These are phyloP conservation scores for Hyposoter didymator DNA, from an alignment of 2,888 invertebrate species.

Conservation along the genomic window DNA sequence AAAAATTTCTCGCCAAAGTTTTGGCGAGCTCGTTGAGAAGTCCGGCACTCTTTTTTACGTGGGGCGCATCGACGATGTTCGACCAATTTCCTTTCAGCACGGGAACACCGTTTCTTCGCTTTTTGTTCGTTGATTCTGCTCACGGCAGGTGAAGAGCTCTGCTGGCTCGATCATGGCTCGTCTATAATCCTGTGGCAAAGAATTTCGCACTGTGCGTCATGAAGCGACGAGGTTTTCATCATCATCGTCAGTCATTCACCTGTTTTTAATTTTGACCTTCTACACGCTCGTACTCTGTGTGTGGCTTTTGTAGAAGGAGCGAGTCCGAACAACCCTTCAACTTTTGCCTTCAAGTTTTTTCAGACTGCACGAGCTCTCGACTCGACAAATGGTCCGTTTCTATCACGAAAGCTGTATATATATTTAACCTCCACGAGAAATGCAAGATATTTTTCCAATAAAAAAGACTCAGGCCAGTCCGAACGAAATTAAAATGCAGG, in stretches of 20 bases:
- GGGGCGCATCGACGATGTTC: not conserved
- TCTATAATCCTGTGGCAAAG: slow-evolving; percentile 46
- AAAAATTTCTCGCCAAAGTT: too few species aligned
- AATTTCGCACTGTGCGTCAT: slow-evolving; percentile 43
- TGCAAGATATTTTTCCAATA: slow-evolving; percentile 16
- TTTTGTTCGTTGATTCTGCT: slow-evolving; percentile 28
- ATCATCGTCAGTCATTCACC: slow-evolving; percentile 32
- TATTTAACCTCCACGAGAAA: not conserved
- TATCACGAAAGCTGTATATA: slow-evolving; percentile 10
- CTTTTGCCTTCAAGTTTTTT: slow-evolving; percentile 47
- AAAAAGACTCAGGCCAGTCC: slow-evolving; percentile 33
- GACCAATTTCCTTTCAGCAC: slow-evolving; percentile 49
- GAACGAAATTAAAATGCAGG: slow-evolving; percentile 37
- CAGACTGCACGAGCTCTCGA: slow-evolving; percentile 10
- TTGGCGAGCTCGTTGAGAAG: too few species aligned
- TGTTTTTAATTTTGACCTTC: slow-evolving; percentile 1
- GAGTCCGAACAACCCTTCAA: slow-evolving; percentile 43
- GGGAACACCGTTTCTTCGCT: slow-evolving; percentile 45
- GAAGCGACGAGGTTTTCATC: slow-evolving; percentile 54
- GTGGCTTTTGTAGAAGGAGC: not conserved
- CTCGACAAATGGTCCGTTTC: not conserved
- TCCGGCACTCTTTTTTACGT: too few species aligned
- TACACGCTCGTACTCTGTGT: slow-evolving; percentile 19
- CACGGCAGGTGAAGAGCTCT: slow-evolving; percentile 11
- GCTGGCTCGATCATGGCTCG: slow-evolving; percentile 13